These are phyloP conservation scores for Campoplex nolae DNA, from an alignment of 2,888 invertebrate genomes.

Conservation along the genomic window DNA sequence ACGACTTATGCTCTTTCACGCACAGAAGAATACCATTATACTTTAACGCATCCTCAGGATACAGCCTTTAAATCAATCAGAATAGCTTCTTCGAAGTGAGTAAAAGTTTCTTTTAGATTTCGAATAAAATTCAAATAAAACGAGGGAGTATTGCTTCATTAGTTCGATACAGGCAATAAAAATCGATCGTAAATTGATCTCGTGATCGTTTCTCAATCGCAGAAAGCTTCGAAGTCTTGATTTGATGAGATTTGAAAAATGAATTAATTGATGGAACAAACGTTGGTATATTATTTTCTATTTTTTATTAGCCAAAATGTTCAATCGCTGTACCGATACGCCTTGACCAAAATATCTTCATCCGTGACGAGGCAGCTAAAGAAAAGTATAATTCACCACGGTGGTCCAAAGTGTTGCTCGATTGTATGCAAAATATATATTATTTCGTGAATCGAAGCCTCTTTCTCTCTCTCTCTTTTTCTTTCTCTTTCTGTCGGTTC, in stretches of 20 bases:
- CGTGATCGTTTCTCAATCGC: no score
- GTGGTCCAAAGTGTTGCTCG: conserved; percentile 68
- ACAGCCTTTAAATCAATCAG: neutral
- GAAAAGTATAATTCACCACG: neutral
- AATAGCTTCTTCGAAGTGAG: neutral
- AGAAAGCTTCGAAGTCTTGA: neutral
- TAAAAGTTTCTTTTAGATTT: neutral
- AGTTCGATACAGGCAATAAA: neutral
- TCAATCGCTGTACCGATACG: conserved; percentile 49
- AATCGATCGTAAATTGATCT: neutral
- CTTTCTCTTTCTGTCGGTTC: neutral
- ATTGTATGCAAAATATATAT: conserved; percentile 78
- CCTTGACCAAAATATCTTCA: conserved; percentile 76
- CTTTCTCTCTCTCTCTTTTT: neutral
- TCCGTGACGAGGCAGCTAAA: conserved; percentile 69
- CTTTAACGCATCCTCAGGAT: neutral
- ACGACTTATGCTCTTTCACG: conserved; percentile 27
- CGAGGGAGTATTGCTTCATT: neutral
- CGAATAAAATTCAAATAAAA: neutral
- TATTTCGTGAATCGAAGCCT: conserved; percentile 72
- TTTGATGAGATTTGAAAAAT: conserved; percentile 23
- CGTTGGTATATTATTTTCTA: neutral
- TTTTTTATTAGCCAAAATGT: conserved; percentile 13
- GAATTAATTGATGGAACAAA: neutral
- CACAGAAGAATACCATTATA: neutral